Conservation (phyloP, 2,797 vertebrate species). For the Menidia menidia region DNA sequence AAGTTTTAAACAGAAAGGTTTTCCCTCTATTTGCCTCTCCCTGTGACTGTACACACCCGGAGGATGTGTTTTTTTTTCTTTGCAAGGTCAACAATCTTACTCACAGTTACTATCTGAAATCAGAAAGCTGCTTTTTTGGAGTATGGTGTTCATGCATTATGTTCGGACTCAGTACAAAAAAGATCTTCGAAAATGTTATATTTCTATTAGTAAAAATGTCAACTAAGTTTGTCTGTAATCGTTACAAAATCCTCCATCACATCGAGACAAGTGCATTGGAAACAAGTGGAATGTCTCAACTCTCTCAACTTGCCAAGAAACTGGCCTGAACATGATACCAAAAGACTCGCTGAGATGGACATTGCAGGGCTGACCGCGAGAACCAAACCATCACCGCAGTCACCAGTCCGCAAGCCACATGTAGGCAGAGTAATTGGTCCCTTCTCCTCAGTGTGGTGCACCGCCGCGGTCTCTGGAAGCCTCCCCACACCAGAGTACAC, state of each 20-base stretch:
- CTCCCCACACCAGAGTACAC: slow-evolving; percentile 71
- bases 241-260: slow-evolving; percentile 6
- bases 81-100: slow-evolving; percentile 19
- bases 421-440: slow-evolving; percentile 69
- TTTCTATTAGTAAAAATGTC: not conserved
- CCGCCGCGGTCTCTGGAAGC: slow-evolving; percentile 75
- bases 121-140: slow-evolving; percentile 33
- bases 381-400: slow-evolving; percentile 70
- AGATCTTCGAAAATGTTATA: not conserved
- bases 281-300: slow-evolving; percentile 55
- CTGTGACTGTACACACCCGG: slow-evolving; percentile 61
- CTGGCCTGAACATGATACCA: slow-evolving; percentile 45
- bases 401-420: slow-evolving; percentile 75
- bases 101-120: slow-evolving; percentile 44
- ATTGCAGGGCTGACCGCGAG: slow-evolving; percentile 42
- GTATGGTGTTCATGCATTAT: not conserved
- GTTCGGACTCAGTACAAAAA: not conserved
- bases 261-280: slow-evolving; percentile 57
- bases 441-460: slow-evolving; percentile 76
- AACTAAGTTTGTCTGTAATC: not conserved
- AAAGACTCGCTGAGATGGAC: slow-evolving; percentile 53
- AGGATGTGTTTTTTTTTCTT: slow-evolving; percentile 63
- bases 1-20: slow-evolving; percentile 65
- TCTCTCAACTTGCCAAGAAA: slow-evolving; percentile 38
- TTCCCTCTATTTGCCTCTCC: slow-evolving; percentile 65